Conservation (phyloP, 1,140 invertebrate genomes). For the Amyelois transitella region DNA sequence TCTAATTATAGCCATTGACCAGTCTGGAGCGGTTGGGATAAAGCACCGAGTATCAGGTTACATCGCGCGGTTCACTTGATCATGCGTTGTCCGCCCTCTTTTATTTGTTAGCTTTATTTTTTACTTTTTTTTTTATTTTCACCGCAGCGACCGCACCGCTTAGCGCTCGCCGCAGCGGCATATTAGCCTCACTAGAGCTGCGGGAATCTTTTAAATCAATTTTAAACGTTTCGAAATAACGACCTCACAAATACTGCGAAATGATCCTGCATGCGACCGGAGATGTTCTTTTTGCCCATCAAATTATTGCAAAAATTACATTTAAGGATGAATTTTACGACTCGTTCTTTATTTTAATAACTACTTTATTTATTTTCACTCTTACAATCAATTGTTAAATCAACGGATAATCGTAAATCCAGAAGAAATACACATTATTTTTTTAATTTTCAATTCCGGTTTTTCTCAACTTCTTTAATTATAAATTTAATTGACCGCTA, state of each 20-base stretch:
- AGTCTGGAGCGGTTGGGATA: conserved; percentile 27
- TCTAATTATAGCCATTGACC: conserved; percentile 39
- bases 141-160: conserved; percentile 50
- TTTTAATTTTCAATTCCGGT: too few relatives aligned
- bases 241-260: not conserved
- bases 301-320: too few relatives aligned
- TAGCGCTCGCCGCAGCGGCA: conserved; percentile 36
- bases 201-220: conserved; percentile 40
- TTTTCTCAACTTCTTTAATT: too few relatives aligned
- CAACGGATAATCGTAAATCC: too few relatives aligned
- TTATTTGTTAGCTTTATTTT: conserved; percentile 49
- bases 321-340: too few relatives aligned
- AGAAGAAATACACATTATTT: too few relatives aligned
- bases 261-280: not conserved
- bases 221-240: not conserved
- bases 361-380: too few relatives aligned
- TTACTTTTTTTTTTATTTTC: conserved; percentile 42
- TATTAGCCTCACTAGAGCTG: conserved; percentile 26
- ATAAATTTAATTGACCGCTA: too few relatives aligned
- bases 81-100: conserved; percentile 60
- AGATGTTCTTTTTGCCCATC: not conserved
- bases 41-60: conserved; percentile 62
- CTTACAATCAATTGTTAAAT: too few relatives aligned
- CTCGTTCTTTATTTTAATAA: too few relatives aligned
- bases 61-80: conserved; percentile 63